Conservation (phyloP, 2,113 vertebrate species). For the Paramisgurnus dabryanus region DNA sequence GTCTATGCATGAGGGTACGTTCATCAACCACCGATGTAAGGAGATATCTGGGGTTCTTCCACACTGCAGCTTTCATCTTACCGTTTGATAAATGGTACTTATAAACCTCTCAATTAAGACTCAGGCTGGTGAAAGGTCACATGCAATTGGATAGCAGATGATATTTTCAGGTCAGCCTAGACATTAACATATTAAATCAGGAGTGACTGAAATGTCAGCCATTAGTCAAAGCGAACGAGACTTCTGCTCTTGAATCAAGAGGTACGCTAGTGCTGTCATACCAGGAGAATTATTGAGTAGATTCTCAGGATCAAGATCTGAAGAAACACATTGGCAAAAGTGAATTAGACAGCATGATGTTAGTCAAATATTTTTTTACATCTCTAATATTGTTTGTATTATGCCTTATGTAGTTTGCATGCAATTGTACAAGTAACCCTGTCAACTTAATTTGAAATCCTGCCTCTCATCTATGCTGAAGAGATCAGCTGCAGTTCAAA, state of each 20-base stretch:
- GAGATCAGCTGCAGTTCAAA: background rate
- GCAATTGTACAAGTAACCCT: background rate
- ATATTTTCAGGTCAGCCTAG: conserved; percentile 33
- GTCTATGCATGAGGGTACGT: background rate
- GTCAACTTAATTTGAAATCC: background rate
- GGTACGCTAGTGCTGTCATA: background rate
- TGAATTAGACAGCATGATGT: background rate
- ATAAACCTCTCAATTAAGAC: conserved; percentile 47
- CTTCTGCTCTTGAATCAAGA: conserved; percentile 23
- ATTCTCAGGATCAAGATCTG: background rate
- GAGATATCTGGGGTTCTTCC: conserved; percentile 14
- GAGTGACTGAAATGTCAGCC: conserved; percentile 37
- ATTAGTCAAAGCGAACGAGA: conserved; percentile 23
- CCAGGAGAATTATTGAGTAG: background rate
- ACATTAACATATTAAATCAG: conserved; percentile 45
- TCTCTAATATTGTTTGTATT: background rate
- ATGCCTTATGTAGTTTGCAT: background rate
- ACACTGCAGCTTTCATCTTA: background rate
- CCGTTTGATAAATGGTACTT: conserved; percentile 31
- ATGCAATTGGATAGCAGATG: conserved; percentile 41
- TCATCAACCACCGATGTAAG: conserved; percentile 17
- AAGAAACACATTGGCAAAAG: background rate
- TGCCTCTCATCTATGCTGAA: background rate
- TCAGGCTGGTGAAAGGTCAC: conserved; percentile 38
- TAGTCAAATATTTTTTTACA: background rate